These are phyloP conservation scores for Ceraclea dissimilis DNA, from an alignment of 2,888 invertebrate genomes.

Conservation along the genomic window DNA sequence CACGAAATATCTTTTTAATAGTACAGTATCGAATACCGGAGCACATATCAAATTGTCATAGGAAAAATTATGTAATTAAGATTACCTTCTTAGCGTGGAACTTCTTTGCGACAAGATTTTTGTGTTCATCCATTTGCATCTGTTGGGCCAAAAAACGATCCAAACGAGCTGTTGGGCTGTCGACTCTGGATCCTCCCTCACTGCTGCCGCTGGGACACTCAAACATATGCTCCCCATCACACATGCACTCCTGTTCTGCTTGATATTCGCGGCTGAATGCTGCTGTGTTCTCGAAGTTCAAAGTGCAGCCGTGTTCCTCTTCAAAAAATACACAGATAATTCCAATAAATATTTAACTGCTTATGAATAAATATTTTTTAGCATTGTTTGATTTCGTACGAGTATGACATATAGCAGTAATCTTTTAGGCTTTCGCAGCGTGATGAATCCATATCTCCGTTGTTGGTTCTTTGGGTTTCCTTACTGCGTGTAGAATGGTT, in stretches of 20 bases:
- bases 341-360: neutral
- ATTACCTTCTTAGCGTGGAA: slow-evolving; percentile 51
- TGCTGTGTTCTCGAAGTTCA: slow-evolving; percentile 89
- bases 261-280: slow-evolving; percentile 92
- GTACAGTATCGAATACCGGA: no score
- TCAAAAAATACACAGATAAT: slow-evolving; percentile 26
- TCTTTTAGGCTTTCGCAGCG: no score
- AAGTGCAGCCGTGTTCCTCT: slow-evolving; percentile 84
- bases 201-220: slow-evolving; percentile 61
- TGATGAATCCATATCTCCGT: no score
- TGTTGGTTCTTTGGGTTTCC: no score
- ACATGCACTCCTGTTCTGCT: slow-evolving; percentile 90
- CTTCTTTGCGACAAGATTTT: slow-evolving; percentile 70
- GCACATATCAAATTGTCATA: no score
- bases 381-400: no score
- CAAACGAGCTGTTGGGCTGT: slow-evolving; percentile 45
- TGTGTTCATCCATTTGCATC: slow-evolving; percentile 52
- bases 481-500: no score
- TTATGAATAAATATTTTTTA: neutral
- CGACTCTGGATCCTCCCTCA: slow-evolving; percentile 23
- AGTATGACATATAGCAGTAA: no score
- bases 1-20: no score
- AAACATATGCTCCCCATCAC: slow-evolving; percentile 97
- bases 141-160: slow-evolving; percentile 55
- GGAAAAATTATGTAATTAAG: no score